Conservation (phyloP, 2,113 vertebrate species). For the Colistium nudipinnis region DNA sequence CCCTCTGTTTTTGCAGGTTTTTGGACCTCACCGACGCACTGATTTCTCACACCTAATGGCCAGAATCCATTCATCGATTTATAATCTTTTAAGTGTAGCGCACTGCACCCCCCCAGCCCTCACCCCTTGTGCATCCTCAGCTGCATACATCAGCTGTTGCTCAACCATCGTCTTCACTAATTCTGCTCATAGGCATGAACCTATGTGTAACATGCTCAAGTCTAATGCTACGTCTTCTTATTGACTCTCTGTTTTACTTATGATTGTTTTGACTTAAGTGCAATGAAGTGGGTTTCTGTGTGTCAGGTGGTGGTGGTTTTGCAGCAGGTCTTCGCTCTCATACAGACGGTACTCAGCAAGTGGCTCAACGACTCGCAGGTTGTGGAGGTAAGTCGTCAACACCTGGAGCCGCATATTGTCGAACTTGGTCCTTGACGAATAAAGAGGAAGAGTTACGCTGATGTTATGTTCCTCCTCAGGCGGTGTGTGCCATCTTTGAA, state of each 20-base stretch:
- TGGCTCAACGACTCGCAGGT: constrained; percentile 99
- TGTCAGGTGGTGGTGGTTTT: constrained; percentile 95
- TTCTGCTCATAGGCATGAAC: constrained; percentile 5
- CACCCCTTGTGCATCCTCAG: too few species aligned
- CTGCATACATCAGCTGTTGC: neutral
- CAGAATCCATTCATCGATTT: too few species aligned
- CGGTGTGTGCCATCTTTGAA: constrained; percentile 98
- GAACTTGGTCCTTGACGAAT: neutral
- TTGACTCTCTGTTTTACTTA: neutral
- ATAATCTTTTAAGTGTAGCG: neutral
- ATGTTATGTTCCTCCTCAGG: constrained; percentile 75
- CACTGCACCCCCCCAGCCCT: too few species aligned
- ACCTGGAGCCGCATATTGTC: rapidly evolving
- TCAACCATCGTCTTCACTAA: constrained; percentile 16
- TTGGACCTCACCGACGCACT: neutral
- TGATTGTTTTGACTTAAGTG: neutral
- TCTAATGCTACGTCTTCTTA: neutral
- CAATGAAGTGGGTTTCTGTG: neutral
- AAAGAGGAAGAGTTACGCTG: neutral
- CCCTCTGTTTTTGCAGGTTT: neutral
- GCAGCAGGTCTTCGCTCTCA: constrained; percentile 98
- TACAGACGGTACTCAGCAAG: constrained; percentile 97
- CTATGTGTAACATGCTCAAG: constrained; percentile 4
- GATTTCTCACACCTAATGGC: too few species aligned
- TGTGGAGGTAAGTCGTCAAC: constrained; percentile 88